Evolutionary conservation across 2,113 vertebrate genomes (phyloP).

Genomic region (Grammomys dolichurus): DNA sequence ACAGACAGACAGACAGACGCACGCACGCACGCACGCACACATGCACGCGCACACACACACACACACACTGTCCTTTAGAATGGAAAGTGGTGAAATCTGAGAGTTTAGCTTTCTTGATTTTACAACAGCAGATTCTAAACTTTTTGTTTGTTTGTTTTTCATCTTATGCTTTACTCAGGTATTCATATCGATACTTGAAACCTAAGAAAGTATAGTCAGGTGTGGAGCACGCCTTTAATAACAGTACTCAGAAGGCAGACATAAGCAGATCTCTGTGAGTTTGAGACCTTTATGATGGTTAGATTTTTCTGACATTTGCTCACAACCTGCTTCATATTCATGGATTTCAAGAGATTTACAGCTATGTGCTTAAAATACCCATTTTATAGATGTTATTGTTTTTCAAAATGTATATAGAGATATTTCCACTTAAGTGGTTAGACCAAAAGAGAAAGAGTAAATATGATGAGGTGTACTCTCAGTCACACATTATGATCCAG

Average conservation of each 20-base stretch:
- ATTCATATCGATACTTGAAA: too few relatives aligned
- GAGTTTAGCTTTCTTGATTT: neutral
- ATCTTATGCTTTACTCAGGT: too few relatives aligned
- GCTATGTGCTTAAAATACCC: neutral
- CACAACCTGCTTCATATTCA: neutral
- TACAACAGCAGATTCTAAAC: neutral
- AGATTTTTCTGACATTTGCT: constrained; percentile 53
- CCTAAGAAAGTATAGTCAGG: too few relatives aligned
- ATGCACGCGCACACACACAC: neutral
- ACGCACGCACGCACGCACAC: neutral
- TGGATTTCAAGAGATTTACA: constrained; percentile 27
- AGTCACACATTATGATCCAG: neutral
- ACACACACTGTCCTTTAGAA: neutral
- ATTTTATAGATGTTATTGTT: constrained; percentile 28
- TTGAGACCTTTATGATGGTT: neutral
- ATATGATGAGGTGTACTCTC: neutral
- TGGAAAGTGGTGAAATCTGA: constrained; percentile 43
- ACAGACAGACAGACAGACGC: neutral
- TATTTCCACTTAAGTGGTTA: neutral
- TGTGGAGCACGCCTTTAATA: too few relatives aligned
- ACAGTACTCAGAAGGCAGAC: too few relatives aligned
- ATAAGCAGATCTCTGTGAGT: too few relatives aligned
- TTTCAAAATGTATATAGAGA: neutral
- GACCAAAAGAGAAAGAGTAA: neutral
- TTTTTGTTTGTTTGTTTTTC: neutral